Base-by-base conservation (phyloP, 2,888 invertebrate genomes). In the Tethea ocularis region DNA sequence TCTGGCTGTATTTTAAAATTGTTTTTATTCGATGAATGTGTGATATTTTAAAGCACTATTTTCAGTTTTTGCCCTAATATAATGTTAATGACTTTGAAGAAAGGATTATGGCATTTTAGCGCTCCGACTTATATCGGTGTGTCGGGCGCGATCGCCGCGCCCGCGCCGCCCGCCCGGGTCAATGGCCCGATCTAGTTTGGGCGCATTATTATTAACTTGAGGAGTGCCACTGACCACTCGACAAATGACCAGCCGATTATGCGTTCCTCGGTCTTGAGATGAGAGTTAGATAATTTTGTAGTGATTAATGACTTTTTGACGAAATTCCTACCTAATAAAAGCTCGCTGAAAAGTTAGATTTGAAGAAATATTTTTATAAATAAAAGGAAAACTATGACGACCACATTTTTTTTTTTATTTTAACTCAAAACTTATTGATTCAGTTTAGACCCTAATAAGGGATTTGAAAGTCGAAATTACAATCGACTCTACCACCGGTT, bases 101-200 rank as follows among this genome's bases (percentile, higher is more conserved):
- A 57, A 57, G 29, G 51, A 51, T 66, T 69, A 86, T 80, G 74
- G 69, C 86, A 84, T 90, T 86, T 91, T 91, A 92, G 86, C 79
- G 88, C 82, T 78, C 80, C 75, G 63, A 72, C 78, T 74, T 13
- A 15, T 13, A n/a, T 38, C 38, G 17, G n/a, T n/a, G 20, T 20
- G 46, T 71, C 76, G 76, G 75, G 74, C 78, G 85, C 84, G 85
- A 84, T 81, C 82, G 79, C 75, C 69, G 89, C 89, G 88, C 87
- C 82, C 84, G 84, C 84, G 83, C 83, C 80, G 82, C 75, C 77
- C 80, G 79, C 72, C 74, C 79, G 87, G 91, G 91, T 92, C 92
- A 89, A 88, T 78, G 91, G 76, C 91, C 91, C 89, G 91, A 78
- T 93, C 92, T 93, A 92, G 91, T 93, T 92, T 91, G 91, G 92